Conservation (phyloP, 2,113 vertebrate species). For the Alces alces region DNA sequence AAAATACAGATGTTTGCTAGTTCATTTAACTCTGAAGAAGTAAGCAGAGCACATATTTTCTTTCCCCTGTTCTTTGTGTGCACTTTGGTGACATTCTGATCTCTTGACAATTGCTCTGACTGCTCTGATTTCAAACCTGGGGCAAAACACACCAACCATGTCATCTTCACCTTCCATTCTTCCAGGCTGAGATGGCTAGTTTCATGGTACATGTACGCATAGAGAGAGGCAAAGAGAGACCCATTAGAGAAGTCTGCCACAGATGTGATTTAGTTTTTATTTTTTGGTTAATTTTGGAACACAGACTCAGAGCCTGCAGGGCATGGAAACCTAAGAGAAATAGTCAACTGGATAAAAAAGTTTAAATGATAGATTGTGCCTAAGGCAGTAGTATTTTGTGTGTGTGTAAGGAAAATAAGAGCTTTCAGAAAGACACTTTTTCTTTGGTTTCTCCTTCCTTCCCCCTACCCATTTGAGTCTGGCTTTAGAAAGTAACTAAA, state of each 20-base stretch:
- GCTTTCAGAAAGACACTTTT: constrained; percentile 40
- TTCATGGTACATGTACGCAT: not conserved
- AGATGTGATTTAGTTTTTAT: not conserved
- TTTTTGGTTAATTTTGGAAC: constrained; percentile 46
- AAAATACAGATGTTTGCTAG: not conserved
- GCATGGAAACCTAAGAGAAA: constrained; percentile 50
- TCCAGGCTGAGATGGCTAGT: not conserved
- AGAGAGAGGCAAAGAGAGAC: not conserved
- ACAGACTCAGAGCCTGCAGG: constrained; percentile 24
- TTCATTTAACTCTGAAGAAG: constrained; percentile 11
- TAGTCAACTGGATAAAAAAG: constrained; percentile 36
- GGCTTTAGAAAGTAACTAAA: constrained; percentile 26
- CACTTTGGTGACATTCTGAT: not conserved
- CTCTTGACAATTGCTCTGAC: not conserved
- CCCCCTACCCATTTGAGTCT: not conserved
- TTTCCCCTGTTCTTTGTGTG: not conserved
- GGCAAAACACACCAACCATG: not conserved
- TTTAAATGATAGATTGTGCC: constrained; percentile 46
- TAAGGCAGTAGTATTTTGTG: not conserved
- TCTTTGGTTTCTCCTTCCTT: not conserved
- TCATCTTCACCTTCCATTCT: not conserved
- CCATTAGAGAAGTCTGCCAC: not conserved
- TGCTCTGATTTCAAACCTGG: not conserved
- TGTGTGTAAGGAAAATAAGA: not conserved
- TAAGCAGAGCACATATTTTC: not conserved